Evolutionary conservation across 2,797 vertebrate genomes (phyloP).

Genomic region (Diglossa cyanea): DNA sequence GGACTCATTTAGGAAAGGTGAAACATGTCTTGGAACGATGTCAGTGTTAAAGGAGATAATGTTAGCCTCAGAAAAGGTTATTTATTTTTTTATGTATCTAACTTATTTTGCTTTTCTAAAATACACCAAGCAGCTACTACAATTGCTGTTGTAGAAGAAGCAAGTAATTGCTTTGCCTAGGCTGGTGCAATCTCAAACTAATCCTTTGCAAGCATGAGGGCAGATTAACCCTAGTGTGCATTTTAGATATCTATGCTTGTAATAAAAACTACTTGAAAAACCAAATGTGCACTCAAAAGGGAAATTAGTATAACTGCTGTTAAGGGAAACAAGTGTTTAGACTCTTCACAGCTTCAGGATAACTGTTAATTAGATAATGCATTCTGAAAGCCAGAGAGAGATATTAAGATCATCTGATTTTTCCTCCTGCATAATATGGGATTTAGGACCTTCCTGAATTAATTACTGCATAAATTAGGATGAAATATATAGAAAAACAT

Average conservation of each 20-base stretch:
- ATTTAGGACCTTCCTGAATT: constrained; percentile 21
- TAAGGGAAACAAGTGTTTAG: constrained; percentile 71
- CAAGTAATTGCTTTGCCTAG: constrained; percentile 57
- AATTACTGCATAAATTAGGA: constrained; percentile 22
- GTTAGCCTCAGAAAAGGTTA: background rate
- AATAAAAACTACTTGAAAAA: constrained; percentile 69
- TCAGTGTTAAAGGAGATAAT: constrained; percentile 1
- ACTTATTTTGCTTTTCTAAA: constrained; percentile 38
- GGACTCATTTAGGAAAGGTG: background rate
- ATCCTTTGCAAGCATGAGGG: constrained; percentile 49
- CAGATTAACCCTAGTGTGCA: constrained; percentile 51
- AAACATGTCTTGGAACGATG: background rate
- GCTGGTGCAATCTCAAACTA: constrained; percentile 43
- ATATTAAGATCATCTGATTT: constrained; percentile 33
- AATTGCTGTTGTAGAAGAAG: constrained; percentile 33
- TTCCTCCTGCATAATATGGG: constrained; percentile 1
- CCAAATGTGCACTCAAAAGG: constrained; percentile 69
- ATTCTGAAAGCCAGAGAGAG: constrained; percentile 34
- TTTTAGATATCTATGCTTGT: constrained; percentile 59
- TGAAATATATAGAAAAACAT: background rate
- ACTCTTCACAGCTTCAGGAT: constrained; percentile 69
- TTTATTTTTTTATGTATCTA: constrained; percentile 28
- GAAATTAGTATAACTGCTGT: constrained; percentile 67
- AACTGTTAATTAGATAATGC: constrained; percentile 59
- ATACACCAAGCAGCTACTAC: constrained; percentile 29